Evolutionary conservation across 1,140 invertebrate genomes (phyloP).

Genomic region (Leptinotarsa texana): DNA sequence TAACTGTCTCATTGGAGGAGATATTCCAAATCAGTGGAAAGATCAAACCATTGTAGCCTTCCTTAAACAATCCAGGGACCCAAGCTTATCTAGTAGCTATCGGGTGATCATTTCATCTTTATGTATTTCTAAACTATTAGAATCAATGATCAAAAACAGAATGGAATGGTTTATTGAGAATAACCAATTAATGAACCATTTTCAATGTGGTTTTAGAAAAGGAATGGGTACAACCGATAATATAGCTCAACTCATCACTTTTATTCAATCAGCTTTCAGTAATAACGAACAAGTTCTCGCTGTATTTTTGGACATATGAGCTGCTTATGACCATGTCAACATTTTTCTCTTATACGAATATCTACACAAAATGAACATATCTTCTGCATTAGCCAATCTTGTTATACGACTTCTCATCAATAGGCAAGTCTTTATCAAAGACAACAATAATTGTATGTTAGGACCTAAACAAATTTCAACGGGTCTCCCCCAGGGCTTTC

Average conservation of each 20-base stretch:
- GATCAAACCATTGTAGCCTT: constrained; percentile 17
- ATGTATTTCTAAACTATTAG: constrained; percentile 19
- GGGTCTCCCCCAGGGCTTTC: constrained; percentile 31
- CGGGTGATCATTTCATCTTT: constrained; percentile 17
- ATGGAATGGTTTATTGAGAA: constrained; percentile 28
- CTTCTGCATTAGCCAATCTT: constrained; percentile 10
- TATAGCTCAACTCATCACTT: background rate
- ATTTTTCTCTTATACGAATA: constrained; percentile 21
- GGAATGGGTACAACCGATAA: constrained; percentile 1
- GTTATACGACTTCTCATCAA: constrained; percentile 8
- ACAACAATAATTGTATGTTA: background rate
- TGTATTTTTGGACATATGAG: constrained; percentile 28
- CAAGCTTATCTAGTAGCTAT: background rate
- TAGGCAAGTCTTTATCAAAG: constrained; percentile 15
- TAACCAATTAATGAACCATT: background rate
- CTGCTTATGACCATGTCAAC: constrained; percentile 25
- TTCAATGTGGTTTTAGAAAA: constrained; percentile 25
- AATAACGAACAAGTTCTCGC: constrained; percentile 12
- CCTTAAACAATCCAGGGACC: constrained; percentile 24
- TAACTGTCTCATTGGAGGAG: background rate
- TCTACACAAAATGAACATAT: constrained; percentile 5
- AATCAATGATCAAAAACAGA: constrained; percentile 29
- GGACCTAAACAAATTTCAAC: constrained; percentile 5
- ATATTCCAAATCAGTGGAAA: constrained; percentile 23
- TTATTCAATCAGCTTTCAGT: constrained; percentile 20